These are phyloP conservation scores for Apamea monoglypha DNA, from an alignment of 2,888 invertebrate species.

Conservation along the genomic window DNA sequence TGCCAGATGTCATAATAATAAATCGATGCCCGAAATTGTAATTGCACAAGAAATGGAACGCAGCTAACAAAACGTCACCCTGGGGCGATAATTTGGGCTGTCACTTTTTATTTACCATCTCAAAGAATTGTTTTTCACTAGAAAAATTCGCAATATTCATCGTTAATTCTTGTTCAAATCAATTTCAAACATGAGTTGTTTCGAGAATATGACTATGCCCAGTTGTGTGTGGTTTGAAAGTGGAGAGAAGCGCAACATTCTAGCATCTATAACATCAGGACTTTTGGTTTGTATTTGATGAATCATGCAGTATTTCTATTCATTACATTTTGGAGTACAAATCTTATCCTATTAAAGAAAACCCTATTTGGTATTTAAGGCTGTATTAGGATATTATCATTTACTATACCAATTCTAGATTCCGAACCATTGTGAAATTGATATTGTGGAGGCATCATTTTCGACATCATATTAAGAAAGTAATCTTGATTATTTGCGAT, in stretches of 20 bases:
- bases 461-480: neutral
- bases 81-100: slow-evolving; percentile 20
- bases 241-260: slow-evolving; percentile 95
- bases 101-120: slow-evolving; percentile 61
- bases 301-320: slow-evolving; percentile 71
- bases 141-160: slow-evolving; percentile 46
- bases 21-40: slow-evolving; percentile 15
- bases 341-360: neutral
- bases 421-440: neutral
- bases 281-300: slow-evolving; percentile 93
- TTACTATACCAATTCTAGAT: too few species aligned
- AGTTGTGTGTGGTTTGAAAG: slow-evolving; percentile 96
- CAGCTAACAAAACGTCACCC: slow-evolving; percentile 32
- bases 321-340: slow-evolving; percentile 24
- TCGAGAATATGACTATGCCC: slow-evolving; percentile 94
- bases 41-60: slow-evolving; percentile 25
- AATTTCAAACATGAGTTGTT: slow-evolving; percentile 89
- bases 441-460: neutral
- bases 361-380: neutral
- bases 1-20: neutral
- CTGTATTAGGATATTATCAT: neutral
- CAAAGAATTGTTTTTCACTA: slow-evolving; percentile 53
- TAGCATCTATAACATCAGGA: slow-evolving; percentile 96
- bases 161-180: slow-evolving; percentile 36
- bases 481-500: neutral